Conservation (phyloP, 2,113 vertebrate genomes). For the Strix uralensis region DNA sequence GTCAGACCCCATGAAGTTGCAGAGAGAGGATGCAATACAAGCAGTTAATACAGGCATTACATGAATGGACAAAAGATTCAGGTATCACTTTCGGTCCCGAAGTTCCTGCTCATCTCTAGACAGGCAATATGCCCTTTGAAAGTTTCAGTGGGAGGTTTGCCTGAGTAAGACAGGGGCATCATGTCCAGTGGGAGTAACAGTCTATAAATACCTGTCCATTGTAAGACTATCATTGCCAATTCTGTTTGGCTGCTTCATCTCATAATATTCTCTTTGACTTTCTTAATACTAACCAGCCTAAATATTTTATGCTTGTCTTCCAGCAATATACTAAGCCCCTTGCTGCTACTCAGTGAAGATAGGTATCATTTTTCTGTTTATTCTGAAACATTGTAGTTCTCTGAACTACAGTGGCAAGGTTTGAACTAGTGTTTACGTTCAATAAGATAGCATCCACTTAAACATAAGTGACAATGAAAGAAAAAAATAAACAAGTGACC, state of each 20-base stretch:
- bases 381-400: conserved; percentile 15
- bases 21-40: neutral
- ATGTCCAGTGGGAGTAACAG: neutral
- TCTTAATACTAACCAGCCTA: conserved; percentile 50
- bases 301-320: conserved; percentile 59
- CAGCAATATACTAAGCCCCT: conserved; percentile 4
- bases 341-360: conserved; percentile 14
- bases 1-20: neutral
- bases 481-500: neutral
- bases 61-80: neutral
- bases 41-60: neutral
- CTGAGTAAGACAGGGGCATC: neutral
- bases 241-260: conserved; percentile 54
- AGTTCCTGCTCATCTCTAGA: neutral
- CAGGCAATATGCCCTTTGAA: neutral
- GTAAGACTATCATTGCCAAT: conserved; percentile 19
- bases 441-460: neutral
- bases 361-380: conserved; percentile 16
- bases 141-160: neutral
- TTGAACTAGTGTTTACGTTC: neutral
- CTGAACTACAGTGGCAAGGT: neutral
- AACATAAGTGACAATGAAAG: neutral
- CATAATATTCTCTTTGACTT: conserved; percentile 49
- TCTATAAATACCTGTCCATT: conserved; percentile 37
- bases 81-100: neutral